Evolutionary conservation across 2,113 vertebrate genomes (phyloP), one percentile per base, ranked within the genome.

Genomic region (Tringa solitaria): DNA sequence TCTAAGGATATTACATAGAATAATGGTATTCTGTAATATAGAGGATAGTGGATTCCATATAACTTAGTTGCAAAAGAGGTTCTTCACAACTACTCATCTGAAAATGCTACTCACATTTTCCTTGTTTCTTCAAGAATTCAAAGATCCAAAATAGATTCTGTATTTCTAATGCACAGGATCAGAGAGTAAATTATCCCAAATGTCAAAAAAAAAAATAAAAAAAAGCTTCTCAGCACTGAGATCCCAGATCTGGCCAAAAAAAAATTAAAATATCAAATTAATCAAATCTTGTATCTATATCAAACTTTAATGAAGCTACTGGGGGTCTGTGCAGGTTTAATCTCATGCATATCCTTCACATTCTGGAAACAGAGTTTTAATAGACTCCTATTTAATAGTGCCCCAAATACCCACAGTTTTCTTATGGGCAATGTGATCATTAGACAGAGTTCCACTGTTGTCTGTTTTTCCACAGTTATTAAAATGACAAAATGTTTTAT

Each of bases 401-500:
- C 2, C 4, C 12, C 6, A 65, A 87, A 80, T 59, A 28, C 8
- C 41, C 39, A 43, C 19, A 41, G 20, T 84, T 91, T 85, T 92
- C 43, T 87, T 90, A 72, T 32, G 20, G 75, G 2, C 15, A 60
- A 59, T 24, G 21, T 32, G 23, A 87, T 91, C 76, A 56, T 91
- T 81, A 87, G 68, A 63, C 56, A 90, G 50, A 91, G 43, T 90
- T 80, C 33, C 46, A 53, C 14, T 48, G 65, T 76, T 84, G n/a
- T 69, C 75, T 92, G 59, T 5, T 87, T 94, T 81, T 33, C 41
- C 39, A 78, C 24, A 79, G 68, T 72, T 82, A 89, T 73, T 94
- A 84, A 93, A 94, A 86, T 69, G 60, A 91, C 63, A 93, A 93
- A 94, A 91, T 80, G 32, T 87, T 92, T 90, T 76, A 93, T 87